Percentiles rank a stretch among this genome's conserved stretches.
phyloP scores from a whole-genome alignment of 2,888 invertebrate species.

The Antheraea yamamai region DNA sequence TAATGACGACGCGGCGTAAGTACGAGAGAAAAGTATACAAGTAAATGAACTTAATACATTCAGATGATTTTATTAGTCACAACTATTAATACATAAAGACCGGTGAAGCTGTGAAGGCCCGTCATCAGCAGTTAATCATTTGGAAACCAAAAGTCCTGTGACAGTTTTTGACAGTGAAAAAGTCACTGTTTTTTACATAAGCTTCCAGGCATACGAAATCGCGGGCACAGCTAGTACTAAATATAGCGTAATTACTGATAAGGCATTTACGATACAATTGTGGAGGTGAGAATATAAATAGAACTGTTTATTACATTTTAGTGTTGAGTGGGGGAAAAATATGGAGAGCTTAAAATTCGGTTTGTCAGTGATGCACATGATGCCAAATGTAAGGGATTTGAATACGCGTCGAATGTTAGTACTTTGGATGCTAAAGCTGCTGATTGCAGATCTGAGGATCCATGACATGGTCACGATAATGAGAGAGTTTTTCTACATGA shows the following conservation, averaged over 20 bases:
- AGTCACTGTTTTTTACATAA: no score
- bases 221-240: no score
- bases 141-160: no score
- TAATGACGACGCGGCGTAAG: no score
- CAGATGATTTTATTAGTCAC: no score
- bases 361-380: conserved; percentile 57
- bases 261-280: not conserved
- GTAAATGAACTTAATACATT: no score
- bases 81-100: no score
- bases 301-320: conserved; percentile 31
- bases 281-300: not conserved
- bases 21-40: no score
- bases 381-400: conserved; percentile 45
- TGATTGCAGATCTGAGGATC: conserved; percentile 54
- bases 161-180: no score
- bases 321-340: conserved; percentile 55
- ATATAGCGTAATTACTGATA: not conserved
- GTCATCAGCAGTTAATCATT: no score
- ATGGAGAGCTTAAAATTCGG: conserved; percentile 58
- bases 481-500: conserved; percentile 58
- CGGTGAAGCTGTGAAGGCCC: no score
- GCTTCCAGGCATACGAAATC: no score
- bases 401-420: conserved; percentile 49
- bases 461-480: conserved; percentile 60
- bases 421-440: conserved; percentile 55